phyloP scores from a whole-genome alignment of 2,797 vertebrate genomes.

The Coregonus ussuriensis region DNA sequence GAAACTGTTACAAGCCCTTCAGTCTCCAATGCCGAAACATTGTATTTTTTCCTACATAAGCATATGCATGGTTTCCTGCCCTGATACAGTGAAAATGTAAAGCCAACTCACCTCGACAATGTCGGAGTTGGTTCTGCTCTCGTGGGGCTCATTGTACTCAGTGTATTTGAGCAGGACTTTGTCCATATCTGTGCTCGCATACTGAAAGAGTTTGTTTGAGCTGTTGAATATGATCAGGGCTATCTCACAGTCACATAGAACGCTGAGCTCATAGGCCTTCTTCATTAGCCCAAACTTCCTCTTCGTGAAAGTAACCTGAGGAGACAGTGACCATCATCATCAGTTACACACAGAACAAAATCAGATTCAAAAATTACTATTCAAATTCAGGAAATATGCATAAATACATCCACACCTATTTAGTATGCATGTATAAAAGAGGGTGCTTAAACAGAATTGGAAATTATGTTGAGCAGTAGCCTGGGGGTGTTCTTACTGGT shows the following conservation, averaged over 20 bases:
- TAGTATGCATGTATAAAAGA: constrained; percentile 4
- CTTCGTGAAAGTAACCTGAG: constrained; percentile 98
- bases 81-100: not conserved
- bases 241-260: constrained; percentile 99
- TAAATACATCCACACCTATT: no score
- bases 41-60: constrained; percentile 24
- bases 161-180: constrained; percentile 99
- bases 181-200: constrained; percentile 99
- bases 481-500: not conserved
- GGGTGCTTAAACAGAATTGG: not conserved
- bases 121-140: constrained; percentile 99
- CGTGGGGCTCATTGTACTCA: constrained; percentile 98
- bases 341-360: constrained; percentile 19
- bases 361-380: not conserved
- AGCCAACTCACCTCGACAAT: constrained; percentile 94
- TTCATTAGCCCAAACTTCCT: constrained; percentile 99
- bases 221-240: constrained; percentile 99
- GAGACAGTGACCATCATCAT: constrained; percentile 45
- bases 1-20: constrained; percentile 66
- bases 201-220: constrained; percentile 99
- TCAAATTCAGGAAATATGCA: not conserved
- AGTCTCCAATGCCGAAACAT: constrained; percentile 30
- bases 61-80: not conserved
- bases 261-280: constrained; percentile 98
- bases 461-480: not conserved